Evolutionary conservation across 1,140 invertebrate species (phyloP).

Genomic region (Philopotamus ludificatus): DNA sequence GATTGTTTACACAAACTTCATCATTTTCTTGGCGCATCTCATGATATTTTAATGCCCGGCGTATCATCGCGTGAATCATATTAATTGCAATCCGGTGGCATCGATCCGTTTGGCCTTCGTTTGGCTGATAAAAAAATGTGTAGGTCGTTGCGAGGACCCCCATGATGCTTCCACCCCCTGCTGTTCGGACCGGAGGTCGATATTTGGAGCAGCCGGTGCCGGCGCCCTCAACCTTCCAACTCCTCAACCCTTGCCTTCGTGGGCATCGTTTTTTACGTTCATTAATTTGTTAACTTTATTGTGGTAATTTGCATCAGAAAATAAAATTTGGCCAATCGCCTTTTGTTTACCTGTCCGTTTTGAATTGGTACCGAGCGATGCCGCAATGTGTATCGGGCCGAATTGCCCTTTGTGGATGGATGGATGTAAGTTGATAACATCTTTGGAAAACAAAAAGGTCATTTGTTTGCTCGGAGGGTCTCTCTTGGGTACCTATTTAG

Average conservation of each 20-base stretch:
- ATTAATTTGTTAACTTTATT: constrained; percentile 22
- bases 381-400: too few relatives aligned
- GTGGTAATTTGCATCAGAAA: background rate
- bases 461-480: too few relatives aligned
- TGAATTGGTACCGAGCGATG: too few relatives aligned
- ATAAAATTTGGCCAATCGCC: too few relatives aligned
- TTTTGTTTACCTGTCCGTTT: too few relatives aligned
- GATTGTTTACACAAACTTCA: too few relatives aligned
- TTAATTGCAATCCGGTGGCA: constrained; percentile 33
- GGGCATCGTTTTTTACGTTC: constrained; percentile 17
- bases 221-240: constrained; percentile 14
- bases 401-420: too few relatives aligned
- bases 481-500: too few relatives aligned
- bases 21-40: too few relatives aligned
- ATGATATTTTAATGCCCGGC: background rate
- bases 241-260: constrained; percentile 14
- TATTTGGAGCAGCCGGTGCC: constrained; percentile 40
- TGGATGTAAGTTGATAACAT: too few relatives aligned
- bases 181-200: constrained; percentile 21
- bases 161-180: background rate
- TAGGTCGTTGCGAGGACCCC: constrained; percentile 17
- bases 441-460: too few relatives aligned
- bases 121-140: constrained; percentile 33
- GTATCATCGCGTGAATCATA: background rate
- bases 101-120: constrained; percentile 30